Base-by-base conservation (phyloP, 2,113 vertebrate species). In the Osmerus eperlanus region DNA sequence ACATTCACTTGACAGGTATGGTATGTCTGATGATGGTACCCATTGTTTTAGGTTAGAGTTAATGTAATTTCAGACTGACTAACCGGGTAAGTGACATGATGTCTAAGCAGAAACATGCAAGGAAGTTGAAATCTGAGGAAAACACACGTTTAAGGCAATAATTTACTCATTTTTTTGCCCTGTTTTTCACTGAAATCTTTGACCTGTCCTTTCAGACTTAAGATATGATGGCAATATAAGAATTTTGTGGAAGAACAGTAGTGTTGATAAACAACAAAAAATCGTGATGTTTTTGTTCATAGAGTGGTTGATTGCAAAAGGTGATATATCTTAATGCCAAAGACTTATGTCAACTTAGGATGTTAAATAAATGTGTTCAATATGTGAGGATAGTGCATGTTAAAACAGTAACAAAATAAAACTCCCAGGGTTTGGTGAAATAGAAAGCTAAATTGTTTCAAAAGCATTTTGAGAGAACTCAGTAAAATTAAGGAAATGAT, bases 1-100 rank as follows among this genome's bases (percentile, higher is more conserved):
- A 94, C 93, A 93, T 94, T 94, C 90, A 92, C 90, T 88, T 91
- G 82, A 92, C 84, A 85, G 87, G 86, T 82, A 72, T 83, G 80
- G 84, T 29, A n/a, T 70, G 51, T 69, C 19, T 79, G 77, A 88
- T 82, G 78, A 79, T 72, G 56, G 73, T 82, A 84, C 54, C n/a
- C 47, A 63, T 64, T 73, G 53, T 73, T 78, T 76, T 72, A 72
- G 65, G 55, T 69, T 60, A 58, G 51, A 51, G 28, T 75, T 72
- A 25, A 23, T 71, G 56, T 55, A 19, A 75, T 68, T 71, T 68
- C 23, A 71, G 58, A 61, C 36, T 55, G 56, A 68, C 53, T 71
- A 82, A 76, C 21, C 71, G 72, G 67, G 11, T 28, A 29, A 68
- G 23, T 54, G 2, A 29, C 55, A 18, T 4, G 21, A 52, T 19